These are phyloP conservation scores for Drosophila repletoides DNA, from an alignment of 1,140 invertebrate genomes.

Conservation along the genomic window DNA sequence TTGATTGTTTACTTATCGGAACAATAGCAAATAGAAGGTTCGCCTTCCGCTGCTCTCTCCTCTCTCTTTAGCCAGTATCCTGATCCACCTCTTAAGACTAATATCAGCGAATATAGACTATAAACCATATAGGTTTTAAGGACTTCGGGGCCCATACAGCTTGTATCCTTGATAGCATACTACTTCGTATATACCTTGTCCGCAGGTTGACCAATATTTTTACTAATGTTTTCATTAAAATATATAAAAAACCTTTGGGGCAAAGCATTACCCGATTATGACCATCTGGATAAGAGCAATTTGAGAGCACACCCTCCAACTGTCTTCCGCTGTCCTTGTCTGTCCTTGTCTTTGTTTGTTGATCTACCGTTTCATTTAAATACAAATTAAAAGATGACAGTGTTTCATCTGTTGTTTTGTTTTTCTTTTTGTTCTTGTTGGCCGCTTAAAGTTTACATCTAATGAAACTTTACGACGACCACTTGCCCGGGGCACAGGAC, in stretches of 20 bases:
- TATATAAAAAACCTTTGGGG: not conserved
- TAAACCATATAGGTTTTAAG: too few species aligned
- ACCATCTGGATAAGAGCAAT: slow-evolving; percentile 34
- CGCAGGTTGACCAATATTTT: too few species aligned
- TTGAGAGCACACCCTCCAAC: slow-evolving; percentile 12
- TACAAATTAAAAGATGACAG: slow-evolving; percentile 72
- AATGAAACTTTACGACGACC: slow-evolving; percentile 62
- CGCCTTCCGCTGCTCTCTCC: too few species aligned
- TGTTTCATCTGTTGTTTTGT: not conserved
- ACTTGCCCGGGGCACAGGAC: slow-evolving; percentile 35
- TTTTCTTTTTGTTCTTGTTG: slow-evolving; percentile 20
- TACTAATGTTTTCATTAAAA: not conserved
- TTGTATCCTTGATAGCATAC: too few species aligned
- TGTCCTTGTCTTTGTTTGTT: slow-evolving; percentile 22
- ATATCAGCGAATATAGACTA: too few species aligned
- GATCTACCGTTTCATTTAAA: slow-evolving; percentile 66
- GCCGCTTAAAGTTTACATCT: slow-evolving; percentile 60
- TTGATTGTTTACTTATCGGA: slow-evolving; percentile 5
- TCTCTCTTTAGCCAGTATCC: too few species aligned
- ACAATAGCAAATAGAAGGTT: too few species aligned
- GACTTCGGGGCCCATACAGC: too few species aligned
- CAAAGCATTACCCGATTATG: slow-evolving; percentile 30
- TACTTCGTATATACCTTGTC: too few species aligned
- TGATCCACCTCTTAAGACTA: too few species aligned
- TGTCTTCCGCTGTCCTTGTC: not conserved